These are phyloP conservation scores for Cygnus buccinator DNA, from an alignment of 2,113 vertebrate species.

Conservation along the genomic window DNA sequence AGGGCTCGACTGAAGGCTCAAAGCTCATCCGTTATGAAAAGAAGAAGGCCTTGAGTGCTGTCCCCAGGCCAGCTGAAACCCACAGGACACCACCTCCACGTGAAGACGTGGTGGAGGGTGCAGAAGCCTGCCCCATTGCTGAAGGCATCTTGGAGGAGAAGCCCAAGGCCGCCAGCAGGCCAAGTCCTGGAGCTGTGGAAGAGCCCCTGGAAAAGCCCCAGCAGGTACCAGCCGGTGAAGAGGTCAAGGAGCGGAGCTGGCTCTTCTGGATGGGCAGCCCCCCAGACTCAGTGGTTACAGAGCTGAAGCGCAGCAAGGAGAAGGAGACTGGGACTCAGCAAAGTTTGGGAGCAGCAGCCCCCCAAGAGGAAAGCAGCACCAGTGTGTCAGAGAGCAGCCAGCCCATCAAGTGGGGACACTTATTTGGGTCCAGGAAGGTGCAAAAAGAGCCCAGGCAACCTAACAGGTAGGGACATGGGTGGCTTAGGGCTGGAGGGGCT, in stretches of 20 bases:
- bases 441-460: slow-evolving; percentile 70
- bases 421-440: slow-evolving; percentile 77
- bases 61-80: background rate
- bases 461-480: slow-evolving; percentile 77
- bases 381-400: background rate
- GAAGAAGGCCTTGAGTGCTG: slow-evolving; percentile 19
- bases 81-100: slow-evolving; percentile 80
- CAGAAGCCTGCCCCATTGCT: slow-evolving; percentile 83
- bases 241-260: slow-evolving; percentile 71
- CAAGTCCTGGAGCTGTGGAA: background rate
- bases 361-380: slow-evolving; percentile 5
- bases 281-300: slow-evolving; percentile 87
- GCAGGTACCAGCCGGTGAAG: background rate
- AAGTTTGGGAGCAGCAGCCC: background rate
- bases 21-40: slow-evolving; percentile 86
- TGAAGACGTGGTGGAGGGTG: slow-evolving; percentile 93
- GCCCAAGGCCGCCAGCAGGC: background rate
- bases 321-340: slow-evolving; percentile 50
- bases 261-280: slow-evolving; percentile 97
- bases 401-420: slow-evolving; percentile 76
- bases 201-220: slow-evolving; percentile 45
- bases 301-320: slow-evolving; percentile 82
- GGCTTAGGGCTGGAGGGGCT: background rate
- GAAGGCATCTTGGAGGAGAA: slow-evolving; percentile 54
- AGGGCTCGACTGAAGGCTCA: slow-evolving; percentile 82